These are phyloP conservation scores for Amphipyra berbera DNA, from an alignment of 2,888 invertebrate species.

Conservation along the genomic window DNA sequence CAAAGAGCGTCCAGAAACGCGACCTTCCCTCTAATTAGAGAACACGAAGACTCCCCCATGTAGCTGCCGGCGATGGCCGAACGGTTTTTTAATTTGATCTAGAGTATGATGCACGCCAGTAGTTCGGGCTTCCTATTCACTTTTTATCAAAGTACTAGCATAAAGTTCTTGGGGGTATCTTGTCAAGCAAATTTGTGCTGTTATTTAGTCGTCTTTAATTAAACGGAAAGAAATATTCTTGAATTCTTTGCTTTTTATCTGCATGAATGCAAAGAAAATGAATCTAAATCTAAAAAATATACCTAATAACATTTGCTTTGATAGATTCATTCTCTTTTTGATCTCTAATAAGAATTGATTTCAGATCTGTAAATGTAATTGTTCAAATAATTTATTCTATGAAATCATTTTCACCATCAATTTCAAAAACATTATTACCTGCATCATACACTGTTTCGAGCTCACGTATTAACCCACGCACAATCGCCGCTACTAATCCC, in stretches of 20 bases:
- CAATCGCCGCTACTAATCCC: constrained; percentile 6
- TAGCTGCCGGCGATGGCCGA: constrained; percentile 63
- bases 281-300: too few relatives aligned
- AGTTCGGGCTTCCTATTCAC: constrained; percentile 18
- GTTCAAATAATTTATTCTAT: too few relatives aligned
- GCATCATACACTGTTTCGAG: not conserved
- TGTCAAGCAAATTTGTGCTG: constrained; percentile 11
- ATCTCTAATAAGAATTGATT: too few relatives aligned
- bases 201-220: constrained; percentile 7
- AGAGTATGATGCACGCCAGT: constrained; percentile 60
- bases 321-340: too few relatives aligned
- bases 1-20: constrained; percentile 71
- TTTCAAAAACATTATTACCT: not conserved
- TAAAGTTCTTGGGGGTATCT: constrained; percentile 19
- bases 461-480: constrained; percentile 3
- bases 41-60: constrained; percentile 63
- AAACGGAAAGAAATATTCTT: not conserved
- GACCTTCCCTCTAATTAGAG: constrained; percentile 76
- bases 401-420: not conserved
- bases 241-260: not conserved
- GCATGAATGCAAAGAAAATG: too few relatives aligned
- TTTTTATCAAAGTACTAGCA: constrained; percentile 38
- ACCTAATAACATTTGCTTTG: too few relatives aligned
- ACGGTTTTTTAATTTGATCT: constrained; percentile 75
- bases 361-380: too few relatives aligned